phyloP scores from a whole-genome alignment of 1,140 invertebrate species.

The Fopius arisanus region DNA sequence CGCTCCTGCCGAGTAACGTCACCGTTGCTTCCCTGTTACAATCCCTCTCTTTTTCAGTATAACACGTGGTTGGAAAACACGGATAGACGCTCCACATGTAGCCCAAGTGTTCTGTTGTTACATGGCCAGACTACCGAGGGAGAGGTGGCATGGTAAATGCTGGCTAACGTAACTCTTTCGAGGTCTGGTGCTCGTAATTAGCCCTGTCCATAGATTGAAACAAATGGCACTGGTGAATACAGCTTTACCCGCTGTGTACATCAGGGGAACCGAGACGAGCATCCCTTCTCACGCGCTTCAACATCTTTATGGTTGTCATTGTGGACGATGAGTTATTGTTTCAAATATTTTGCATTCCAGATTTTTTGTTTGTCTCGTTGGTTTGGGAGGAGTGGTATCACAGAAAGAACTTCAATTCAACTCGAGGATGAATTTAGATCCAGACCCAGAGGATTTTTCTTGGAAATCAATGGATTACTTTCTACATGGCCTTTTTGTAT shows the following conservation, averaged over 20 bases:
- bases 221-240: slow-evolving; percentile 47
- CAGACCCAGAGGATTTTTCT: no score
- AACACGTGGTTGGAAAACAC: not conserved
- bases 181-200: slow-evolving; percentile 50
- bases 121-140: not conserved
- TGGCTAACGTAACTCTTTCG: slow-evolving; percentile 39
- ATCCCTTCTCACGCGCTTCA: slow-evolving; percentile 49
- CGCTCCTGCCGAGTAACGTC: slow-evolving; percentile 56
- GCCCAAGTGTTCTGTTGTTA: not conserved
- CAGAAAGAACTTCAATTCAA: no score
- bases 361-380: not conserved
- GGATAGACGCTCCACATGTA: not conserved
- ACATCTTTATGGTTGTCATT: slow-evolving; percentile 18
- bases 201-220: slow-evolving; percentile 59
- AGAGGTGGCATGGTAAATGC: not conserved
- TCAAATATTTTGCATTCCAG: not conserved
- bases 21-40: slow-evolving; percentile 28
- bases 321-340: not conserved
- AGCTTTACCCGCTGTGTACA: slow-evolving; percentile 30
- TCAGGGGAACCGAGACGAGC: slow-evolving; percentile 41
- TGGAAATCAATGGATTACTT: no score
- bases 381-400: no score
- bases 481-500: no score
- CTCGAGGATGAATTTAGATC: no score
- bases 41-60: not conserved